Conservation (phyloP, 1,140 invertebrate genomes). For the Mercenaria mercenaria region DNA sequence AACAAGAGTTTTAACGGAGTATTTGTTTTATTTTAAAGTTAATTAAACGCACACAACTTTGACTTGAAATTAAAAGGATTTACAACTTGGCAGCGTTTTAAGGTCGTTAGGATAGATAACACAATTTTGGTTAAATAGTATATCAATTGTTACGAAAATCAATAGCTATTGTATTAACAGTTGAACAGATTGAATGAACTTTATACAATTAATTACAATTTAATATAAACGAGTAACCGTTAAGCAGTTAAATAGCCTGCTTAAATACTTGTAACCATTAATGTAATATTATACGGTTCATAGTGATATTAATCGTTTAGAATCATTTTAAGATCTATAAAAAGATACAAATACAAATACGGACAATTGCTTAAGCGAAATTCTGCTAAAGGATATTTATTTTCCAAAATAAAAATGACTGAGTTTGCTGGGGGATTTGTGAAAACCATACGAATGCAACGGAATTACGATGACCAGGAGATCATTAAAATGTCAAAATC, state of each 20-base stretch:
- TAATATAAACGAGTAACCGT: background rate
- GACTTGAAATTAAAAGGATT: background rate
- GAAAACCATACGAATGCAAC: conserved; percentile 48
- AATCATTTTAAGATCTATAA: background rate
- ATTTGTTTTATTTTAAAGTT: background rate
- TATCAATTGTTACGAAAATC: conserved; percentile 11
- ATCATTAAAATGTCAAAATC: conserved; percentile 26
- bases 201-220: conserved; percentile 18
- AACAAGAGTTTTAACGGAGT: background rate
- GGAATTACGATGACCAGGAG: conserved; percentile 45
- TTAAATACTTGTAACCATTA: background rate
- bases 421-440: conserved; percentile 26
- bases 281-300: background rate
- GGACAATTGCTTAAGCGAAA: background rate
- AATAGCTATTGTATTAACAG: background rate
- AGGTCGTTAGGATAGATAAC: background rate
- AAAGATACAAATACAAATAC: background rate
- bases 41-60: background rate
- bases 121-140: background rate
- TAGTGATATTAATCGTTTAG: background rate
- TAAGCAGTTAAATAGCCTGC: background rate
- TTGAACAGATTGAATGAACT: background rate
- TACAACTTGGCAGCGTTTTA: background rate
- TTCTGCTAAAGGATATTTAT: background rate
- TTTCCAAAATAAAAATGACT: background rate